phyloP scores from a whole-genome alignment of 2,888 invertebrate genomes.

The Drosophila recens region DNA sequence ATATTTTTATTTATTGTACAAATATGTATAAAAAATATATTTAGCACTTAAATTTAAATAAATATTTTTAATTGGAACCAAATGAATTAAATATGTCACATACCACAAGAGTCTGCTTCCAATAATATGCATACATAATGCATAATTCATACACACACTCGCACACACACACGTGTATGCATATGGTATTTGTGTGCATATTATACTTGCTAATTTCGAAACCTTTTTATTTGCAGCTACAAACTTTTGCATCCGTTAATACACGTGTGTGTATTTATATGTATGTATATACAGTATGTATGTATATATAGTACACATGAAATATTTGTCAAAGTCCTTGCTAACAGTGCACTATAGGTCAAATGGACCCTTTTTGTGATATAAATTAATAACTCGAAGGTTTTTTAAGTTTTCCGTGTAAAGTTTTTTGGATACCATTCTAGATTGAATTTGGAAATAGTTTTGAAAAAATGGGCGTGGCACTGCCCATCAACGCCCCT shows the following conservation, averaged over 20 bases:
- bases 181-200: slow-evolving; percentile 53
- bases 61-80: slow-evolving; percentile 15
- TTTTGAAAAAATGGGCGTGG: no score
- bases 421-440: no score
- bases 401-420: no score
- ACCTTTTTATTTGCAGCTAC: slow-evolving; percentile 58
- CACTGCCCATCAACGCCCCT: no score
- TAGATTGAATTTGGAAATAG: no score
- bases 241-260: slow-evolving; percentile 71
- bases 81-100: slow-evolving; percentile 59
- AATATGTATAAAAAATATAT: neutral
- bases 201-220: slow-evolving; percentile 66
- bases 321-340: slow-evolving; percentile 68
- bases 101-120: slow-evolving; percentile 70
- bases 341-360: no score
- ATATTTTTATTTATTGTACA: no score
- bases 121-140: slow-evolving; percentile 31
- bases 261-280: neutral
- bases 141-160: slow-evolving; percentile 14
- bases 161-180: slow-evolving; percentile 11
- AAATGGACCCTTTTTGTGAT: no score
- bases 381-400: no score
- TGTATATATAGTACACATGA: slow-evolving; percentile 19
- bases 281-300: neutral
- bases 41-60: neutral